Percentiles rank a stretch among this genome's conserved stretches.
Conservation (phyloP, 2,888 invertebrate genomes). For the Chironomus riparius region DNA sequence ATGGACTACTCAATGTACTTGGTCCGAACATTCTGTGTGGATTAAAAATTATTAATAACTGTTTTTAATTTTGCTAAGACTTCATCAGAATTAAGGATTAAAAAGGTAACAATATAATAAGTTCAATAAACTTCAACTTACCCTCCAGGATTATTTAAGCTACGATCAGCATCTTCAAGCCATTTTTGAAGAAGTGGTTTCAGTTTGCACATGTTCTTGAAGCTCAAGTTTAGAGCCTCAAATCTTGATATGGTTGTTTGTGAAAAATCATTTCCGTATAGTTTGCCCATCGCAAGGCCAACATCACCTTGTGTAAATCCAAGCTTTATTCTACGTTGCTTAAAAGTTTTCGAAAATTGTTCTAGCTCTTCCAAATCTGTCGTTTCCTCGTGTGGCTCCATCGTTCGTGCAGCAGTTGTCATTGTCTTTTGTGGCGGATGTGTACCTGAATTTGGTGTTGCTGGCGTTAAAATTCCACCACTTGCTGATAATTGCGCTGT, state of each 20-base stretch:
- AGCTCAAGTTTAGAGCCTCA: conserved; percentile 95
- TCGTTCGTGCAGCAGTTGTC: conserved; percentile 52
- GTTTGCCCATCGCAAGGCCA: conserved; percentile 95
- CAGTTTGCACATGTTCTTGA: conserved; percentile 99
- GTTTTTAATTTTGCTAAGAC: no score
- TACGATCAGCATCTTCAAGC: conserved; percentile 89
- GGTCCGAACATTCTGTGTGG: conserved; percentile 37
- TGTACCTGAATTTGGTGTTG: conserved; percentile 47
- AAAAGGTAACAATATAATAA: conserved; percentile 43
- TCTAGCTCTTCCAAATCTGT: conserved; percentile 96
- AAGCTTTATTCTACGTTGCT: conserved; percentile 92
- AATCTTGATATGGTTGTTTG: conserved; percentile 98
- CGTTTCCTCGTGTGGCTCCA: conserved; percentile 85
- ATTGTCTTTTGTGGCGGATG: conserved; percentile 48
- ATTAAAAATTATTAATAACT: no score
- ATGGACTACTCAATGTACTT: conserved; percentile 54
- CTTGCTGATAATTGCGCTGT: conserved; percentile 37
- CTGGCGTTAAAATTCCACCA: conserved; percentile 48
- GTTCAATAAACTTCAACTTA: conserved; percentile 36
- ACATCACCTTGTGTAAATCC: conserved; percentile 99
- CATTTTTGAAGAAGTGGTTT: conserved; percentile 96
- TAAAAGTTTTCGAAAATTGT: conserved; percentile 97
- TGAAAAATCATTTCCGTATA: conserved; percentile 97
- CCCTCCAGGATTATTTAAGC: conserved; percentile 60
- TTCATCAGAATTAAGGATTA: neutral